Base-by-base conservation (phyloP, 2,888 invertebrate genomes). In the Mesodorylaimus sp. region DNA sequence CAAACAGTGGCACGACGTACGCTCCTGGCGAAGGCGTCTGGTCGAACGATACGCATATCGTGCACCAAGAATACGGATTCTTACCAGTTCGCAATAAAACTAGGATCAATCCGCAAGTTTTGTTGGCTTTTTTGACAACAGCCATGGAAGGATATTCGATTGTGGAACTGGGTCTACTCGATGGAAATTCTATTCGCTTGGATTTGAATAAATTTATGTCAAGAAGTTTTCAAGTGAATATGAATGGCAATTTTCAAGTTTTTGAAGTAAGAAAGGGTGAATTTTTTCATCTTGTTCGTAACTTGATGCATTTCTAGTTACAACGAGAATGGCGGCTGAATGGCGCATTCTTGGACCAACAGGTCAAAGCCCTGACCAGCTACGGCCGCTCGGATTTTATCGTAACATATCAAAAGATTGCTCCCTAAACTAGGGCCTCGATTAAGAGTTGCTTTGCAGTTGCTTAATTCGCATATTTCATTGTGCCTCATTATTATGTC, bases 61-160 rank as follows among this genome's bases (percentile, higher is more conserved):
- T 39, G 7, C 41, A 39, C 21, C 21, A n/a, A 7, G 41, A 39
- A 21, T 39, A 39, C 41, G 41, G 41, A 16, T 39, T 16, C 21
- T 39, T 39, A 23, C 41, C 41, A 7, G 41, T 39, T 7, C 10
- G 21, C 21, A 39, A 39, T 39, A 7, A 23, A 21, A 39, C 41
- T 16, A 39, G 21, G 21, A 39, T 7, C 7, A 39, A 39, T 21
- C 41, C 41, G 10, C 41, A 39, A 39, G 21, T 39, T n/a, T 21
- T 39, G 41, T 39, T 13, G n/a, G 41, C 41, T 39, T 39, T 39
- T 21, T 39, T 39, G 41, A 39, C 41, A 7, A 39, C 41, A 13
- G 41, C 13, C 41, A 39, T 13, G 7, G 41, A 39, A 39, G 41
- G 41, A 7, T 39, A 39, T 23, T 13, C 41, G 7, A 39, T 39